Conservation (phyloP, 1,140 invertebrate genomes). For the Mycetomoellerius zeteki region DNA sequence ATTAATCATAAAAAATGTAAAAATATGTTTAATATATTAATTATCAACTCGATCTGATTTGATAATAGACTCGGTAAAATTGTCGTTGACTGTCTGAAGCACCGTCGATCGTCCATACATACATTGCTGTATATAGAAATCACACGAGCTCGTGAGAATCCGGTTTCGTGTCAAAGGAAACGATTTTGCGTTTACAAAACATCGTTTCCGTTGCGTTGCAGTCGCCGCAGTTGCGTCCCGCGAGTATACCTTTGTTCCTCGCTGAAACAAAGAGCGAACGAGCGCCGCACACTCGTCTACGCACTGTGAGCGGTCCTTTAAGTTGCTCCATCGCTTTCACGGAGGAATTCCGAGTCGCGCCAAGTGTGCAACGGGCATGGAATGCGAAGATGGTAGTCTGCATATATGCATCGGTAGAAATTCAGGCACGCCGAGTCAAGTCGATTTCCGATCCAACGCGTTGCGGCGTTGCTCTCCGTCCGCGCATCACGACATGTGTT, state of each 20-base stretch:
- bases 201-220: constrained; percentile 65
- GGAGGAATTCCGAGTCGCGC: constrained; percentile 69
- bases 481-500: constrained; percentile 70
- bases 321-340: constrained; percentile 61
- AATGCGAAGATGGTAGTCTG: constrained; percentile 71
- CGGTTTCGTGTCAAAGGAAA: constrained; percentile 52
- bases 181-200: constrained; percentile 70
- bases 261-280: constrained; percentile 48
- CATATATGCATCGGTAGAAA: constrained; percentile 68
- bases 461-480: constrained; percentile 1
- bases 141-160: constrained; percentile 62
- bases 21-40: background rate
- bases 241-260: constrained; percentile 19
- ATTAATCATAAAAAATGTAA: background rate
- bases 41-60: background rate
- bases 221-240: background rate
- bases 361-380: constrained; percentile 73
- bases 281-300: background rate
- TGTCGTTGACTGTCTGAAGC: background rate
- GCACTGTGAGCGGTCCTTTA: constrained; percentile 64
- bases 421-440: constrained; percentile 53
- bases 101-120: background rate
- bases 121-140: background rate
- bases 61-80: background rate
- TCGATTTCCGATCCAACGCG: constrained; percentile 64